phyloP scores from a whole-genome alignment of 2,113 vertebrate species.

The Steatornis caripensis region DNA sequence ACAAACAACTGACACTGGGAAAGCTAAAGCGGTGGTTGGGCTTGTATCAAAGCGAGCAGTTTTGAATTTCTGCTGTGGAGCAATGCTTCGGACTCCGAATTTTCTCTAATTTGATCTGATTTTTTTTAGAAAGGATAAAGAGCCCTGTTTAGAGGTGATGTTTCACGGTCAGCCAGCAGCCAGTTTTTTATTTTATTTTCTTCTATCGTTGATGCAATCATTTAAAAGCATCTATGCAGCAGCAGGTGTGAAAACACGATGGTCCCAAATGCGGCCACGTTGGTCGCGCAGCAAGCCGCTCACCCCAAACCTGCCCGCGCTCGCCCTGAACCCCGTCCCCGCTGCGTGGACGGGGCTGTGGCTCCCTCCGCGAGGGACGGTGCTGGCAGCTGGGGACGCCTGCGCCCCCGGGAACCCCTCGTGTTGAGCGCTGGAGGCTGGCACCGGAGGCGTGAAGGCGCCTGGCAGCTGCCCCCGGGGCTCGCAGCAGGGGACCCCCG shows the following conservation, averaged over 20 bases:
- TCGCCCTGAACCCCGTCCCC: background rate
- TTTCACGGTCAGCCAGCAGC: background rate
- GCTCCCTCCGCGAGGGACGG: background rate
- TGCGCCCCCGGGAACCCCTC: rapidly evolving
- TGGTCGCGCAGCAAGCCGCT: background rate
- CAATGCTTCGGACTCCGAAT: too few species aligned
- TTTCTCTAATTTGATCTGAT: background rate
- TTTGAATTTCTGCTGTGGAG: background rate
- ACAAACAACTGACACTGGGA: rapidly evolving
- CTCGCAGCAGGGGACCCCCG: rapidly evolving
- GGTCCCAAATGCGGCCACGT: rapidly evolving
- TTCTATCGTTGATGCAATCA: background rate
- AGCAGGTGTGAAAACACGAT: background rate
- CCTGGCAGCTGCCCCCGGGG: background rate
- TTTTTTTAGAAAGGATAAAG: background rate
- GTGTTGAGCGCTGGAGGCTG: rapidly evolving
- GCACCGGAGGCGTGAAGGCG: background rate
- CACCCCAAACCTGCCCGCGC: rapidly evolving
- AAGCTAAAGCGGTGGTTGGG: background rate
- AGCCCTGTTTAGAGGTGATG: background rate
- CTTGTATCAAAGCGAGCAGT: rapidly evolving
- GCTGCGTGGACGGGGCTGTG: rapidly evolving
- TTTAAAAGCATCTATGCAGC: background rate
- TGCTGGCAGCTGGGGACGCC: background rate
- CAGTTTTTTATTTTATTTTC: background rate